phyloP scores from a whole-genome alignment of 1,140 invertebrate genomes.

The Neoseiulus cucumeris region DNA sequence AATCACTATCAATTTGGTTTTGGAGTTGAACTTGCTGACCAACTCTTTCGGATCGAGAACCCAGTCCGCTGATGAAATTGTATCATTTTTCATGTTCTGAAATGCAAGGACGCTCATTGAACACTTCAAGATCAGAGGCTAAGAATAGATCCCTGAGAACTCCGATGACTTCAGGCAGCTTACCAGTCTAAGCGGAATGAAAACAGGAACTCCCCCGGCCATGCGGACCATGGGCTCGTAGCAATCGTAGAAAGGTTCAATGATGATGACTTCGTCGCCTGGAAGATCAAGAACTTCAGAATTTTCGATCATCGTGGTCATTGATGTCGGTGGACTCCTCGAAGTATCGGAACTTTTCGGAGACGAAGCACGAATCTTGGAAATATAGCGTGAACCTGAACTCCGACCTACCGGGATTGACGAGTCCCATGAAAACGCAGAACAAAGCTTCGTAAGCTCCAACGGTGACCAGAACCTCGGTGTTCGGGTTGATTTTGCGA shows the following conservation, averaged over 20 bases:
- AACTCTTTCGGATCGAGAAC: conserved; percentile 63
- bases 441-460: conserved; percentile 82
- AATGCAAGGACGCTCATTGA: too few relatives aligned
- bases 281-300: conserved; percentile 12
- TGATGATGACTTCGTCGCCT: conserved; percentile 50
- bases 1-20: conserved; percentile 84
- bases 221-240: conserved; percentile 81
- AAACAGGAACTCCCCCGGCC: conserved; percentile 65
- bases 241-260: conserved; percentile 96
- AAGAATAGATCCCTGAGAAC: too few relatives aligned
- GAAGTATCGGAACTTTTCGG: too few relatives aligned
- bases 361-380: too few relatives aligned
- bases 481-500: conserved; percentile 50
- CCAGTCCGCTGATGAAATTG: conserved; percentile 59
- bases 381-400: conserved; percentile 23
- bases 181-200: conserved; percentile 65
- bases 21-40: conserved; percentile 54
- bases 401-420: conserved; percentile 46
- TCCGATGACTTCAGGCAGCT: conserved; percentile 21
- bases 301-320: neutral
- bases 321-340: too few relatives aligned
- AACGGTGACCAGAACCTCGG: conserved; percentile 62
- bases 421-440: conserved; percentile 57
- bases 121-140: too few relatives aligned
- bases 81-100: conserved; percentile 23